Evolutionary conservation across 2,888 invertebrate species (phyloP).

Genomic region (Dolichopus griseipennis): DNA sequence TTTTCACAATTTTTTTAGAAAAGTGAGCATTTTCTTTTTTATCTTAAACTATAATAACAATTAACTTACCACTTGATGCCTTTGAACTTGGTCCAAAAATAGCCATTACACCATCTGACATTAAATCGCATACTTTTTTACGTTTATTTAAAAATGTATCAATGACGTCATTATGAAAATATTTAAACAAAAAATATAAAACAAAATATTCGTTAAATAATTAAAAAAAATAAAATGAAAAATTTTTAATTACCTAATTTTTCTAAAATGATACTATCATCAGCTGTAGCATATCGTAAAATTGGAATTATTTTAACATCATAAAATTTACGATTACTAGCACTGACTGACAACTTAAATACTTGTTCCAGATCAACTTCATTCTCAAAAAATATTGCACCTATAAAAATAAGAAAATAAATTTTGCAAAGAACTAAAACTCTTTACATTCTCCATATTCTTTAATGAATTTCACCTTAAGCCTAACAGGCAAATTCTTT

Average conservation of each 20-base stretch:
- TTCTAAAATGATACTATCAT: slow-evolving; percentile 38
- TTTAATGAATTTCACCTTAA: too few relatives aligned
- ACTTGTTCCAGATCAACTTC: slow-evolving; percentile 50
- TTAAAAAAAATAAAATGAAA: too few relatives aligned
- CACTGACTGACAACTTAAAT: slow-evolving; percentile 47
- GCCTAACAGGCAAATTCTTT: too few relatives aligned
- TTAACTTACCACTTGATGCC: slow-evolving; percentile 36
- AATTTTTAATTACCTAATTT: slow-evolving; percentile 31
- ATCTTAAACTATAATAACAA: neutral
- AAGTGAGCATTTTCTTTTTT: neutral
- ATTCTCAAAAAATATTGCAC: slow-evolving; percentile 48
- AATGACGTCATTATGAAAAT: neutral
- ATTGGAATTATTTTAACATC: slow-evolving; percentile 37
- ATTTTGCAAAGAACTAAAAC: too few relatives aligned
- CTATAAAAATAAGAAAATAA: slow-evolving; percentile 23
- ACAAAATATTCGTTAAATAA: too few relatives aligned
- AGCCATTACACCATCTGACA: slow-evolving; percentile 56
- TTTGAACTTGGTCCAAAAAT: slow-evolving; percentile 58
- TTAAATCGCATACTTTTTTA: slow-evolving; percentile 55
- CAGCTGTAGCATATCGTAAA: slow-evolving; percentile 33
- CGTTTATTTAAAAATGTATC: neutral
- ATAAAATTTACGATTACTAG: slow-evolving; percentile 30
- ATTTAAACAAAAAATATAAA: neutral
- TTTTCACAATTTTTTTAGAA: too few relatives aligned
- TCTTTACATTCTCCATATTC: too few relatives aligned